Evolutionary conservation across 1,140 invertebrate species (phyloP).

Genomic region (Eupeodes corollae): DNA sequence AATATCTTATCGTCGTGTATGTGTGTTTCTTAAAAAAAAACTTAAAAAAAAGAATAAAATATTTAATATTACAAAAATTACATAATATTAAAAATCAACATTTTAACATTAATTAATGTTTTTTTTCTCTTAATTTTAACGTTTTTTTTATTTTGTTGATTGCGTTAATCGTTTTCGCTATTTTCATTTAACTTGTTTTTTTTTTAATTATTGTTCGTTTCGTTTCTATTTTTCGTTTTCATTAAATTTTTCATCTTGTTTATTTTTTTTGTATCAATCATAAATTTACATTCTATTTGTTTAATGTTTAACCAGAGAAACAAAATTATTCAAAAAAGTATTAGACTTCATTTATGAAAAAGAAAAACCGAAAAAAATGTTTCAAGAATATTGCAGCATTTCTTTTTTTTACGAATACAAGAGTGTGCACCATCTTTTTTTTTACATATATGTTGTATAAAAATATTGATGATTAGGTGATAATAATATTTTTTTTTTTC

Average conservation of each 20-base stretch:
- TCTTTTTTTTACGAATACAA: neutral
- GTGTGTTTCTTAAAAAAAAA: slow-evolving; percentile 8
- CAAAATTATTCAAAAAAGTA: too few species aligned
- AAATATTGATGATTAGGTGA: neutral
- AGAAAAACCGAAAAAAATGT: neutral
- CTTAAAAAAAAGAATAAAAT: neutral
- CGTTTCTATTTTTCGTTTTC: neutral
- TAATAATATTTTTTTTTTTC: too few species aligned
- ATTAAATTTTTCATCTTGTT: neutral
- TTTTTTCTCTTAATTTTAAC: neutral
- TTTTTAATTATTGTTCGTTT: neutral
- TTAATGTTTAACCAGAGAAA: too few species aligned
- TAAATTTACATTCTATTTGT: neutral
- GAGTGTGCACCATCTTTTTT: neutral
- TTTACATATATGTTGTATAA: neutral
- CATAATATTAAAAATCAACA: neutral
- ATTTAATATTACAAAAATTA: slow-evolving; percentile 2
- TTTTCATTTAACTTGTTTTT: neutral
- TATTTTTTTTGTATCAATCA: neutral
- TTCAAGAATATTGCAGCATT: neutral
- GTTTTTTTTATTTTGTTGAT: neutral
- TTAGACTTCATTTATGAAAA: neutral
- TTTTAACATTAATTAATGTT: neutral
- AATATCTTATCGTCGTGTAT: slow-evolving; percentile 12
- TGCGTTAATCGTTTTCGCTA: neutral